These are phyloP conservation scores for Hippocampus kuda DNA, from an alignment of 2,797 vertebrate genomes.

Conservation along the genomic window DNA sequence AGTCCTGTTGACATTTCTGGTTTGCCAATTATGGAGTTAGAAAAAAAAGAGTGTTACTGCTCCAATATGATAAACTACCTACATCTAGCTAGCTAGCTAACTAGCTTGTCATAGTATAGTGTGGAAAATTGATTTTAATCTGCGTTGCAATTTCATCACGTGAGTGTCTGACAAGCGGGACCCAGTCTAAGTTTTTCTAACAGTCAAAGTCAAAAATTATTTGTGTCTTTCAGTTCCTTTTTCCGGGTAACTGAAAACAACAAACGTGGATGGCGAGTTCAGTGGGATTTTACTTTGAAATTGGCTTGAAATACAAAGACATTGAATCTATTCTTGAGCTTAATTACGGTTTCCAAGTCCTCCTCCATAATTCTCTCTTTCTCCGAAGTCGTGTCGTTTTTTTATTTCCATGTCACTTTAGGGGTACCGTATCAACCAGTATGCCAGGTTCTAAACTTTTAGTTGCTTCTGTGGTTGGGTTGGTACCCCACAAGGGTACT, in stretches of 20 bases:
- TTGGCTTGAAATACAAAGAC: too few relatives aligned
- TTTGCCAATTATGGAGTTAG: background rate
- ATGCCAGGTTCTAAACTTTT: too few relatives aligned
- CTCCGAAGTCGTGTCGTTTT: too few relatives aligned
- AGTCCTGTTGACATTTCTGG: background rate
- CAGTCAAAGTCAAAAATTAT: background rate
- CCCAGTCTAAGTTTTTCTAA: background rate
- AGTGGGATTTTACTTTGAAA: too few relatives aligned
- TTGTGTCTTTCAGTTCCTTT: background rate
- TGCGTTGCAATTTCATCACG: background rate
- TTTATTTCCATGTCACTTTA: too few relatives aligned
- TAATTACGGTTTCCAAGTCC: too few relatives aligned
- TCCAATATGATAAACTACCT: background rate
- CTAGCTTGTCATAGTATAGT: background rate
- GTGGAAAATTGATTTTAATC: background rate
- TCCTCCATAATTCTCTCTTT: too few relatives aligned
- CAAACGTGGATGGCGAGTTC: too few relatives aligned
- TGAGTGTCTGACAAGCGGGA: background rate
- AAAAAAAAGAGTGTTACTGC: background rate
- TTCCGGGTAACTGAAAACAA: too few relatives aligned
- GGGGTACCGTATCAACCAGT: background rate
- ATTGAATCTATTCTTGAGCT: too few relatives aligned
- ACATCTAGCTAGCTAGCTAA: background rate
- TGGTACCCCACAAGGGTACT: too few relatives aligned
- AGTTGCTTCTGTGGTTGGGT: too few relatives aligned